phyloP scores from a whole-genome alignment of 2,113 vertebrate genomes.

The Trichomycterus rosablanca region DNA sequence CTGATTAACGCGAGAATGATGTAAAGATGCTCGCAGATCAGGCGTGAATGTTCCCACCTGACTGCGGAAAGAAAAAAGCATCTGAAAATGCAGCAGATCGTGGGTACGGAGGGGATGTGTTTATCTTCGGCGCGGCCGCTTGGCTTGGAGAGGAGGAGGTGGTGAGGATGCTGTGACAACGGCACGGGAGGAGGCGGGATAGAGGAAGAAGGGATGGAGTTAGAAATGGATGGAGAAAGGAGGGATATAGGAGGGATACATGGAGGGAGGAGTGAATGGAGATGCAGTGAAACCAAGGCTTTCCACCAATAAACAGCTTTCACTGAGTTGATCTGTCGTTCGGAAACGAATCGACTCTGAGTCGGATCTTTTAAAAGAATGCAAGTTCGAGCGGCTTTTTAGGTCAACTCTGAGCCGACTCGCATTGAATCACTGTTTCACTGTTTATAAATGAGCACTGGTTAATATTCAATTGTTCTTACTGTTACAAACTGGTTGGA shows the following conservation, averaged over 20 bases:
- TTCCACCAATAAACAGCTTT: constrained; percentile 19
- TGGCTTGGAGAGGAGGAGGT: constrained; percentile 24
- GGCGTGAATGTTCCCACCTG: constrained; percentile 1
- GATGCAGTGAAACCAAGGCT: constrained; percentile 17
- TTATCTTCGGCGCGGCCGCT: constrained; percentile 30
- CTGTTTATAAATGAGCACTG: too few relatives aligned
- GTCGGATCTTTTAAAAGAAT: too few relatives aligned
- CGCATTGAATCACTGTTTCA: too few relatives aligned
- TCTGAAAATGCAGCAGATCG: constrained; percentile 14
- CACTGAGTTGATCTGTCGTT: too few relatives aligned
- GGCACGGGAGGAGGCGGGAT: constrained; percentile 5
- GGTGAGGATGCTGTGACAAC: constrained; percentile 21
- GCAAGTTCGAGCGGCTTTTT: too few relatives aligned
- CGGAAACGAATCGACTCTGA: too few relatives aligned
- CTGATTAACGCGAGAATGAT: not conserved
- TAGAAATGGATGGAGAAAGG: not conserved
- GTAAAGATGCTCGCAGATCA: not conserved
- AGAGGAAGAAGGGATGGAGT: not conserved
- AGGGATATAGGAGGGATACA: not conserved
- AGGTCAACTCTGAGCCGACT: too few relatives aligned
- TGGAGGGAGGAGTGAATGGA: not conserved
- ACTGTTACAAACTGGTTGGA: too few relatives aligned
- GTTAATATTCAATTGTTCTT: too few relatives aligned
- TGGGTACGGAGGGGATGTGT: constrained; percentile 14
- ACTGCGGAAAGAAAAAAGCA: not conserved